Evolutionary conservation across 2,888 invertebrate species (phyloP).

Genomic region (Crematogaster levior): DNA sequence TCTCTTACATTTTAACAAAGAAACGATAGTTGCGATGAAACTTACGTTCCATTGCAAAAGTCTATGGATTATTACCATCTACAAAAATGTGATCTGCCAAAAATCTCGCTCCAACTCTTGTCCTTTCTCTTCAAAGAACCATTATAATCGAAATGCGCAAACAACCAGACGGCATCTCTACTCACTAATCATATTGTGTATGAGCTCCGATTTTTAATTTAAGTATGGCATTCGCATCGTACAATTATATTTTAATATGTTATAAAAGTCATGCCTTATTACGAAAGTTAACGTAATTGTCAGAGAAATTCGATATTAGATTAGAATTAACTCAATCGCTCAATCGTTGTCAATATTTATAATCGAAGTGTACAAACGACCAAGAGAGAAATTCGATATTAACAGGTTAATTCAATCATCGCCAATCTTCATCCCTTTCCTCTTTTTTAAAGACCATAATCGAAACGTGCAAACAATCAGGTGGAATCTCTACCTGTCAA

Average conservation of each 20-base stretch:
- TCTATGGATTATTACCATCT: not conserved
- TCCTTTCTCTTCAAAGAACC: not conserved
- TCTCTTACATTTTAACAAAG: too few relatives aligned
- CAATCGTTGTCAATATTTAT: too few relatives aligned
- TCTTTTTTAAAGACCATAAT: not conserved
- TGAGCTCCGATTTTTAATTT: not conserved
- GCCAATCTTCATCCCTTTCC: not conserved
- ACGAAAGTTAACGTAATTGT: too few relatives aligned
- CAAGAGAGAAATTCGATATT: not conserved
- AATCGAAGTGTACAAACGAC: too few relatives aligned
- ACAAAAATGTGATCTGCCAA: not conserved
- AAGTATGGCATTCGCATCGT: not conserved
- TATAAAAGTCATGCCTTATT: too few relatives aligned
- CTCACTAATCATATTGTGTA: not conserved
- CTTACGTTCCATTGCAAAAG: not conserved
- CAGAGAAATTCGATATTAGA: too few relatives aligned
- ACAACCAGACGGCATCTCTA: not conserved
- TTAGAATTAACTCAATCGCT: too few relatives aligned
- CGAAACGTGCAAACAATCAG: constrained; percentile 9
- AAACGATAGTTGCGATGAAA: not conserved
- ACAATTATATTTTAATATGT: not conserved
- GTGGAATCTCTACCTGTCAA: not conserved
- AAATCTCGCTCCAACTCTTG: not conserved
- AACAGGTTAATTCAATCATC: not conserved
- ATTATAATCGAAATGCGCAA: not conserved